Conservation (phyloP, 2,888 invertebrate genomes). For the Rhamnusium bicolor region DNA sequence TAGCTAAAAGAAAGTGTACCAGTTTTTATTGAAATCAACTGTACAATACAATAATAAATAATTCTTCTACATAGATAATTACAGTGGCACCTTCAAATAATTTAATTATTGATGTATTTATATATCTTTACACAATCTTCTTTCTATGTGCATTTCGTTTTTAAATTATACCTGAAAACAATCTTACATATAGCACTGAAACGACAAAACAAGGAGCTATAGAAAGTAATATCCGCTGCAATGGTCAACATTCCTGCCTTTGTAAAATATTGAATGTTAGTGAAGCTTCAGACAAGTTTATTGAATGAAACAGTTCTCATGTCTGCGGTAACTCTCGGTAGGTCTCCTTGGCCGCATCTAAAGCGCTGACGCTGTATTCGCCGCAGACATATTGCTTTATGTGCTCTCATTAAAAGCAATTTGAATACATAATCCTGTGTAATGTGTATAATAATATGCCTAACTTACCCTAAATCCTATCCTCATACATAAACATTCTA, state of each 20-base stretch:
- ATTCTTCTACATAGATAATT: too few species aligned
- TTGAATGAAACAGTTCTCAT: conserved; percentile 13
- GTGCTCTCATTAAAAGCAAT: conserved; percentile 22
- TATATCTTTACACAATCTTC: conserved; percentile 6
- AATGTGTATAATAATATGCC: conserved; percentile 28
- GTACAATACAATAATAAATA: too few species aligned
- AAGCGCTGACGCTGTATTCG: conserved; percentile 3
- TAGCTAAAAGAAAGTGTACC: too few species aligned
- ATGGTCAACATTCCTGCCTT: conserved; percentile 26
- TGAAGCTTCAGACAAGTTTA: neutral
- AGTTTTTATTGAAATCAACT: too few species aligned
- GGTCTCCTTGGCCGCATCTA: neutral
- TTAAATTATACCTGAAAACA: neutral
- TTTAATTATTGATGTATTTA: too few species aligned
- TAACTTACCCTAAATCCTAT: conserved; percentile 22
- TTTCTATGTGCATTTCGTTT: neutral
- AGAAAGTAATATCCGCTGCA: conserved; percentile 19
- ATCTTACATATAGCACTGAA: neutral
- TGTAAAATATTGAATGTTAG: conserved; percentile 21
- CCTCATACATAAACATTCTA: conserved; percentile 31
- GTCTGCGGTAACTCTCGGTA: neutral
- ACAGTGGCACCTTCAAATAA: too few species aligned
- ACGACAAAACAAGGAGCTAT: conserved; percentile 9
- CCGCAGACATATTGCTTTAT: conserved; percentile 18
- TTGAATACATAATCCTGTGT: conserved; percentile 25